These are phyloP conservation scores for Sclerurus mexicanus DNA, from an alignment of 2,113 vertebrate species.

Conservation along the genomic window DNA sequence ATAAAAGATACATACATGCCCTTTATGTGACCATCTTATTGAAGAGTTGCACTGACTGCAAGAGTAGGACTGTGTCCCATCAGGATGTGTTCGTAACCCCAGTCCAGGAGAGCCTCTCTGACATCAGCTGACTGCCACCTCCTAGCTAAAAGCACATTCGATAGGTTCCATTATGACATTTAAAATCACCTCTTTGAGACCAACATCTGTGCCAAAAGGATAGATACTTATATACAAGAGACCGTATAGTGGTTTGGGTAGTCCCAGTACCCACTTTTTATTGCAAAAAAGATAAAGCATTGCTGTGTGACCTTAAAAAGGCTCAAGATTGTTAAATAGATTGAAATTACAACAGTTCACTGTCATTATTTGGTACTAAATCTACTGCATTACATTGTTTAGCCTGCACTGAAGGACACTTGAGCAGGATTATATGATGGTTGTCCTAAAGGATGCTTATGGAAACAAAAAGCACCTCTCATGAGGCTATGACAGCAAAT, in stretches of 20 bases:
- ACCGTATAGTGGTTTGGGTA: neutral
- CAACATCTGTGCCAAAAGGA: neutral
- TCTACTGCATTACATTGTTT: neutral
- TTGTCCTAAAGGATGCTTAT: neutral
- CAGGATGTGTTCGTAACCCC: neutral
- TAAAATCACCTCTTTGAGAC: neutral
- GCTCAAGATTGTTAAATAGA: neutral
- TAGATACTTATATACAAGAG: neutral
- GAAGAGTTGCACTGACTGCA: neutral
- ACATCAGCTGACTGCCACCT: neutral
- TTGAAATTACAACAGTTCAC: neutral
- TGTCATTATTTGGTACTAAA: neutral
- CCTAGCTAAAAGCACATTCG: neutral
- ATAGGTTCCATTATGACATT: neutral
- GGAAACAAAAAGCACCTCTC: constrained; percentile 12
- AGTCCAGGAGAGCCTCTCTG: neutral
- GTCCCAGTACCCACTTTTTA: neutral
- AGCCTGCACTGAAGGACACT: neutral
- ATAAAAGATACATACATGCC: fast-evolving
- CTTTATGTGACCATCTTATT: no score
- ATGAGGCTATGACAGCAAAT: neutral
- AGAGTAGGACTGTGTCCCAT: neutral
- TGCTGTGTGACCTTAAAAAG: neutral
- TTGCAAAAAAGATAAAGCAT: neutral
- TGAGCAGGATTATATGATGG: neutral